Conservation (phyloP, 2,797 vertebrate genomes). For the Gymnothorax javanicus region DNA sequence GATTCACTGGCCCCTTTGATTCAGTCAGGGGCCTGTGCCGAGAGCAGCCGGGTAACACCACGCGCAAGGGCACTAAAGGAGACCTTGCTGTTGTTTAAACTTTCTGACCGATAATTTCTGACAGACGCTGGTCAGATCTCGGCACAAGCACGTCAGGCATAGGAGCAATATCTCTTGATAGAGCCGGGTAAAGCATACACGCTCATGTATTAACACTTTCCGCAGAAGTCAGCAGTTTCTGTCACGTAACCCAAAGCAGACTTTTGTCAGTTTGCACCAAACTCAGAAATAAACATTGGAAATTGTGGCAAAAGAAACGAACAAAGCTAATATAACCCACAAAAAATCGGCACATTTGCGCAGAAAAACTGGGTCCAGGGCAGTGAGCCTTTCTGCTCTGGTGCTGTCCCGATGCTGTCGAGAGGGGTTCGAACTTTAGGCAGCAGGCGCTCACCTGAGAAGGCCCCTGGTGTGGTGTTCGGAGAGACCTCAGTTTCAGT, state of each 20-base stretch:
- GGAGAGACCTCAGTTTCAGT: slow-evolving; percentile 98
- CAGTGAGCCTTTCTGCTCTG: not conserved
- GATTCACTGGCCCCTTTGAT: slow-evolving; percentile 16
- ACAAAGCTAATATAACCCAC: not conserved
- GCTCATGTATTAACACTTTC: slow-evolving; percentile 7
- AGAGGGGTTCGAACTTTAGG: not conserved
- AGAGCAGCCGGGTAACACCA: not conserved
- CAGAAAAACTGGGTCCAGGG: not conserved
- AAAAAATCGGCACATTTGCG: not conserved
- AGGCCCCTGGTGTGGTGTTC: slow-evolving; percentile 86
- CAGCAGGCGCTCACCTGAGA: slow-evolving; percentile 83
- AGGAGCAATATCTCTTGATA: not conserved
- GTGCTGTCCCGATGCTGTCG: not conserved
- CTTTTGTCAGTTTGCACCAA: not conserved
- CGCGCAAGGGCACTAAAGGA: slow-evolving; percentile 13
- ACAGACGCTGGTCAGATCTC: not conserved
- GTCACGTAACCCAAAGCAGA: not conserved
- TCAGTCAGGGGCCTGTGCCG: not conserved
- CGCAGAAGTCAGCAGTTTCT: not conserved
- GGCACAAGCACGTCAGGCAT: not conserved
- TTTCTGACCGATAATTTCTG: slow-evolving; percentile 10
- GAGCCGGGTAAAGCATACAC: not conserved
- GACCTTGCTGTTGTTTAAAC: not conserved
- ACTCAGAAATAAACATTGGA: not conserved
- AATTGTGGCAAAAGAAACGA: not conserved